Base-by-base conservation (phyloP, 2,113 vertebrate genomes). In the Lucifuga dentata region DNA sequence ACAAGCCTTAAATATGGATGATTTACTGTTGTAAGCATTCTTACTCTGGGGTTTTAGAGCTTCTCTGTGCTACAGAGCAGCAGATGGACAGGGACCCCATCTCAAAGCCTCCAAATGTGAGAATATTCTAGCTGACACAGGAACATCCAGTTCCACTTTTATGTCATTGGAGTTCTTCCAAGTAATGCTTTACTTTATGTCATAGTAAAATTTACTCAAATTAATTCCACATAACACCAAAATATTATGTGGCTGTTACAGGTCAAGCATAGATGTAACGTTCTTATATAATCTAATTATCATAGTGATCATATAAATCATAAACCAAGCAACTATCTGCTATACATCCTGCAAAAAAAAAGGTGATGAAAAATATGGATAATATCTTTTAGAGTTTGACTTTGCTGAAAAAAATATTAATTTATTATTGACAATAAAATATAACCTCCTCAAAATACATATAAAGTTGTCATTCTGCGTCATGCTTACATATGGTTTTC, bases 141-240 rank as follows among this genome's bases (percentile, higher is more conserved):
- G 56, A 74, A 59, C 57, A 69, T 75, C 69, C 29, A 26, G 39
- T 72, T 74, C 45, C 39, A 67, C 61, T 40, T 57, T 16, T 48
- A 9, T 17, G 43, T 20, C 11, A 11, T 63, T 39, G 43, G 49
- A 41, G 39, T 56, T 76, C 48, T 53, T 69, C 8, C 11, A 32
- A 44, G 21, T n/a, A 26, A 68, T 40, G 23, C 49, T 70, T 29
- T 55, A 33, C 41, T 49, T n/a, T n/a, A n/a, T n/a, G n/a, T 20
- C 69, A 26, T 66, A 78, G 52, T 50, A 62, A 57, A 78, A 81
- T 83, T 83, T 83, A 73, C 63, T 76, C 63, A 68, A 72, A 52
- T 15, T 57, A 73, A 76, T 73, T 69, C 50, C 50, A 39, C 44
- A 72, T 51, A 49, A 50, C 76, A 50, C 46, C 63, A 66, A 61